These are phyloP conservation scores for Sarcoramphus papa DNA, from an alignment of 2,797 vertebrate species.

Conservation along the genomic window DNA sequence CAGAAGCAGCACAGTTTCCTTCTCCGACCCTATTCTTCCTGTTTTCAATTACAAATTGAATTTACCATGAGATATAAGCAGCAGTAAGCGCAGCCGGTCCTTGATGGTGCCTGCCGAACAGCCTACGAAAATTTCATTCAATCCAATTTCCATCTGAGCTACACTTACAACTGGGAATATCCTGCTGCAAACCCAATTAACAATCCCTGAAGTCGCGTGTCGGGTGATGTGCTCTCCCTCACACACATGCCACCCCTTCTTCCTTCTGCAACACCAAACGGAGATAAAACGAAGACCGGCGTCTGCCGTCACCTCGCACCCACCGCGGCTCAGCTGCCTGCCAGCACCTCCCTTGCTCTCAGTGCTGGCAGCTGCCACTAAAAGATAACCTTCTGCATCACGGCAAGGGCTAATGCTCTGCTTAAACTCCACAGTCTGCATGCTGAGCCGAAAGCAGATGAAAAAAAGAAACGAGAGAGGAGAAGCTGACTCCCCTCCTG, in stretches of 20 bases:
- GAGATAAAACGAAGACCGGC: accelerated
- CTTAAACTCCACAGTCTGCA: not conserved
- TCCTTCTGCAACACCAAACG: accelerated
- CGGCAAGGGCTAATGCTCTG: not conserved
- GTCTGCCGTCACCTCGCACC: not conserved
- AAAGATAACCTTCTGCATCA: not conserved
- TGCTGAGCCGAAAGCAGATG: not conserved
- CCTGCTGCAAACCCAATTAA: not conserved
- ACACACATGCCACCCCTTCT: no score
- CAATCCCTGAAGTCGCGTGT: accelerated
- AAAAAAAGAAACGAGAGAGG: not conserved
- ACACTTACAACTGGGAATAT: not conserved
- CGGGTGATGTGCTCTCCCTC: not conserved
- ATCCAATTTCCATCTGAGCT: not conserved
- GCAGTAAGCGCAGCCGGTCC: accelerated
- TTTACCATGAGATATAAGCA: not conserved
- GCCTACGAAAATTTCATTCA: not conserved
- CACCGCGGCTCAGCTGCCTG: not conserved
- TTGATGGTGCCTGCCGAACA: not conserved
- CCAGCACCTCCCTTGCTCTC: not conserved
- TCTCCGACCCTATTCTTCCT: not conserved
- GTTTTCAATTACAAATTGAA: not conserved
- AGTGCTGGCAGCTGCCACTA: not conserved
- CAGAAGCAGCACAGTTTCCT: not conserved
- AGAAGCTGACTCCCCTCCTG: not conserved